A percentile compares a stretch with the other conserved stretches of the same genome.
phyloP scores from a whole-genome alignment of 2,888 invertebrate species.

The Apodemia hepburni region DNA sequence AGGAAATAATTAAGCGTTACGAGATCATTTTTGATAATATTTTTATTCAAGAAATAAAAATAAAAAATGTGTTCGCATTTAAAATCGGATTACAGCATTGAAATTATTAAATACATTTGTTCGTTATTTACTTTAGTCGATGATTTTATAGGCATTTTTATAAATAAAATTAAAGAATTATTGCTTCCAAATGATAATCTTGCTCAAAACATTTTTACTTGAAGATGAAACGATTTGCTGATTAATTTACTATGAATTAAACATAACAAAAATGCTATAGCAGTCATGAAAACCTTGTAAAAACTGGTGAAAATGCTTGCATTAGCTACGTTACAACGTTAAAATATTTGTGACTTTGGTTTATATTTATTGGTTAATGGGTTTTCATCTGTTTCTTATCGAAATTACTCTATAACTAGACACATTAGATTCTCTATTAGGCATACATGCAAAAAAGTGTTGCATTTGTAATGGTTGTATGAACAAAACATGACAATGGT shows the following conservation, averaged over 20 bases:
- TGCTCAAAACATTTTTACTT: neutral
- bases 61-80: neutral
- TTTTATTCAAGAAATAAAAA: neutral
- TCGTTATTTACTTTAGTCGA: constrained; percentile 5
- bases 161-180: neutral
- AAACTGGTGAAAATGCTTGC: too few relatives aligned
- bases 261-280: neutral
- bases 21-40: neutral
- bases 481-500: constrained; percentile 46
- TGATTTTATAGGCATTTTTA: neutral
- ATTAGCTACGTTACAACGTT: neutral
- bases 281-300: too few relatives aligned
- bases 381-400: neutral
- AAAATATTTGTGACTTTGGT: neutral
- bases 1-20: constrained; percentile 26
- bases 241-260: neutral
- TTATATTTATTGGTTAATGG: neutral
- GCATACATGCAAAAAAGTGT: neutral
- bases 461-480: neutral
- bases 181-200: neutral
- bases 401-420: neutral
- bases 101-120: neutral
- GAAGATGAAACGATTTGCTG: neutral
- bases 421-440: neutral
- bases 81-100: neutral